Base-by-base conservation (phyloP, 2,797 vertebrate genomes). In the Synanceia verrucosa region DNA sequence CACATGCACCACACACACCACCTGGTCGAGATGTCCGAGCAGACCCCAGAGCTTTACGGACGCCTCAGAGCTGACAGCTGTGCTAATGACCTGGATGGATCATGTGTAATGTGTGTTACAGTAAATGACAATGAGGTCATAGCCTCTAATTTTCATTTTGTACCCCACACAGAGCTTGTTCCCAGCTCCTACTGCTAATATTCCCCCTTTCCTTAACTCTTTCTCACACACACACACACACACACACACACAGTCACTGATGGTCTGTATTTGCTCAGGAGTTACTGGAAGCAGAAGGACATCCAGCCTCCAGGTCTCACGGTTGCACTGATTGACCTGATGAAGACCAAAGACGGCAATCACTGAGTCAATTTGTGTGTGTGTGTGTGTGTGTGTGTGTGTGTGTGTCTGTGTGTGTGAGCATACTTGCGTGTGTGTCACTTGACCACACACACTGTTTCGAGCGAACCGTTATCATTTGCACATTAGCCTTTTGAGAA, bases 271-370 rank as follows among this genome's bases (percentile, higher is more conserved):
- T 90, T 86, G 70, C 79, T 91, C 84, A 87, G 44, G 65, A 87
- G 71, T 93, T 90, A 87, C 85, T 84, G 88, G 83, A 80, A 87
- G 81, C 21, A 84, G 81, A 81, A 88, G 82, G 84, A 91, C 84
- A 85, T 86, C 75, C 78, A 90, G 76, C 90, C 91, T 87, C 74
- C 85, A 84, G 89, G 79, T 82, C 86, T 81, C 70, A 69, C 23
- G 24, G 80, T 79, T 87, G 78, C 84, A 88, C 90, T 91, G 89
- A 92, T 89, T 91, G 90, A 91, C 87, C 84, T 78, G 86, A 91
- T 89, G 87, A 87, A 83, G 84, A 89, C 82, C 86, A 91, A 88
- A 90, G 85, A 16, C 83, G 84, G 73, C 76, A 86, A 86, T 90
- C 86, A 83, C 67, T 39, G 62, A 66, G 68, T 29, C 3, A 9